Conservation (phyloP, 92 coral and sea anemone species). For the Micromussa lordhowensis region DNA sequence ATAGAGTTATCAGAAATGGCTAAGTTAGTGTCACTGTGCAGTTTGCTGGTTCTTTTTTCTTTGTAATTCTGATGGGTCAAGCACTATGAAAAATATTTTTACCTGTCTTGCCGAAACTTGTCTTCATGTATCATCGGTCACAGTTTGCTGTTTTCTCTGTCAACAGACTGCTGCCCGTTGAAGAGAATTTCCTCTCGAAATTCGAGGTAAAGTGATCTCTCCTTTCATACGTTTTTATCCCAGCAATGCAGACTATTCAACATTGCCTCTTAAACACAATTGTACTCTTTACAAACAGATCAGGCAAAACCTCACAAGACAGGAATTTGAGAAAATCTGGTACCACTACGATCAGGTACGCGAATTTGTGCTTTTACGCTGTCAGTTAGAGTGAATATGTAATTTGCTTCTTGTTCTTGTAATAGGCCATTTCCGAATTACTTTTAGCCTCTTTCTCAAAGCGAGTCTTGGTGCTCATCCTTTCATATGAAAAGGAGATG, state of each 20-base stretch:
- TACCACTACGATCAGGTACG: slow-evolving; percentile 80
- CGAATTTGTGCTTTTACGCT: background rate
- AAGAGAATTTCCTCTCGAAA: slow-evolving; percentile 79
- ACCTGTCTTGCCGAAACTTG: background rate
- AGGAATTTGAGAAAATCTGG: slow-evolving; percentile 80
- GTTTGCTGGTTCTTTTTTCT: too few relatives aligned
- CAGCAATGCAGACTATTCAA: background rate
- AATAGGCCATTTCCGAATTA: too few relatives aligned
- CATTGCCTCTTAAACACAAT: too few relatives aligned
- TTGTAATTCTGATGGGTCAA: too few relatives aligned
- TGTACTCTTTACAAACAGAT: slow-evolving; percentile 23
- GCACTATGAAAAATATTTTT: background rate
- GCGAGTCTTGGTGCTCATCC: too few relatives aligned
- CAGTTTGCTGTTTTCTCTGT: background rate
- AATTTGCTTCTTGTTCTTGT: too few relatives aligned
- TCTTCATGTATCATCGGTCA: background rate
- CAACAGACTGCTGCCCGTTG: slow-evolving; percentile 76
- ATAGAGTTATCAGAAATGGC: slow-evolving; percentile 85
- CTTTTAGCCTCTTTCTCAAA: too few relatives aligned
- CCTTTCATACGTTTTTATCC: background rate
- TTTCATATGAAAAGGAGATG: too few relatives aligned
- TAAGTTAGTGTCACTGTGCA: slow-evolving; percentile 46
- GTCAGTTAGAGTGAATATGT: background rate
- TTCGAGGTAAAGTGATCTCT: slow-evolving; percentile 43
- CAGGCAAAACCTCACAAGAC: slow-evolving; percentile 62